Evolutionary conservation across 2,888 invertebrate genomes (phyloP).

Genomic region (Malthinus seriepunctatus): DNA sequence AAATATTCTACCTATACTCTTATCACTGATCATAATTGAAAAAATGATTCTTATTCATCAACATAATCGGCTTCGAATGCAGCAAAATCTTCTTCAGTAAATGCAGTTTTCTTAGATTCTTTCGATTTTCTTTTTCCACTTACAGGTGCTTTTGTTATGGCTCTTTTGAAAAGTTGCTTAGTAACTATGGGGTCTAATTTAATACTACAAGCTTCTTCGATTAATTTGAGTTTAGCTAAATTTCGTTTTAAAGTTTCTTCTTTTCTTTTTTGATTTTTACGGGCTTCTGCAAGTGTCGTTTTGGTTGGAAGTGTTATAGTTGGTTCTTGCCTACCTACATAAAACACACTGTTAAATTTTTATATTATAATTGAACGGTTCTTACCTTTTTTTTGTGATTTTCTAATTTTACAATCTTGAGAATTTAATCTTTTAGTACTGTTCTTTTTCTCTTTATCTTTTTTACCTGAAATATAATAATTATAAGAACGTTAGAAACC

Average conservation of each 20-base stretch:
- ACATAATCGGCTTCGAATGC: slow-evolving; percentile 69
- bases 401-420: slow-evolving; percentile 38
- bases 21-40: slow-evolving; percentile 35
- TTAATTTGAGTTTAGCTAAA: slow-evolving; percentile 45
- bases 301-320: slow-evolving; percentile 30
- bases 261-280: slow-evolving; percentile 43
- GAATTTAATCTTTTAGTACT: slow-evolving; percentile 28
- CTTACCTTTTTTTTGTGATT: slow-evolving; percentile 41
- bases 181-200: slow-evolving; percentile 44
- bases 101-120: slow-evolving; percentile 61
- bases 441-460: slow-evolving; percentile 15
- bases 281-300: slow-evolving; percentile 46
- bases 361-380: neutral
- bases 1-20: slow-evolving; percentile 37
- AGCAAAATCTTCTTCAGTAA: slow-evolving; percentile 71
- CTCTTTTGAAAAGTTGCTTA: slow-evolving; percentile 49
- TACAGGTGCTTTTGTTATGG: slow-evolving; percentile 58
- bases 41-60: slow-evolving; percentile 54
- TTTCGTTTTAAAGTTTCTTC: slow-evolving; percentile 47
- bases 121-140: slow-evolving; percentile 41
- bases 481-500: neutral
- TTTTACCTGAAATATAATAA: slow-evolving; percentile 6
- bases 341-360: neutral
- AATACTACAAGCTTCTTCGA: slow-evolving; percentile 43
- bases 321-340: neutral